Base-by-base conservation (phyloP, 2,113 vertebrate genomes). In the Catharus bicknelli region DNA sequence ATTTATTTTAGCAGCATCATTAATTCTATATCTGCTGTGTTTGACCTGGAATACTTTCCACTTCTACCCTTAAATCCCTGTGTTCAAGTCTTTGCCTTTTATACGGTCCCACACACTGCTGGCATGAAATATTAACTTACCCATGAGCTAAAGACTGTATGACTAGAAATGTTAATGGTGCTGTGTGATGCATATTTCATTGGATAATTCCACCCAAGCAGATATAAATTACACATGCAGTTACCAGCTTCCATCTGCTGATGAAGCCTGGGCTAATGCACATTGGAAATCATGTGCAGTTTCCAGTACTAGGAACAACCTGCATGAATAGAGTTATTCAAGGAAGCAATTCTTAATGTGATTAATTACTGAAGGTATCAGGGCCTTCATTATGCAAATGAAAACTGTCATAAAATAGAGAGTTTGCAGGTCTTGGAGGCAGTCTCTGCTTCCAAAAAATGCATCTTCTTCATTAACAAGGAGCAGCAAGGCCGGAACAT, bases 191-290 rank as follows among this genome's bases (percentile, higher is more conserved):
- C 95, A 95, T 96, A 95, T 96, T 96, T 94, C 94, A 94, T 95
- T 80, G 64, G 88, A 53, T 93, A 95, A 95, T 96, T 94, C 93
- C 93, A 92, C 83, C 93, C 94, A 90, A 94, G 93, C 86, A 96
- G 96, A 93, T 93, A 95, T 91, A 93, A 96, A 96, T 96, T 96
- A 96, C 95, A 90, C 86, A 94, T 73, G 96, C 94, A 89, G 90
- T 58, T 92, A 90, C 95, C 94, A 87, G 95, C 95, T 95, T 92
- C 96, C 95, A 95, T 96, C 96, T 96, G 95, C 95, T 94, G 94
- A 94, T 96, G 95, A 93, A 95, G 94, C 91, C 79, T 29, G 81
- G 95, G 81, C 86, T 95, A 87, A 89, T 59, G 92, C 91, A 94
- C 84, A 34, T 51, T 85, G 83, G 90, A 96, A 96, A 94, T 91